Evolutionary conservation across 2,888 invertebrate genomes (phyloP), one percentile per base, ranked within the genome.

Genomic region (Epinotia brunnichana): DNA sequence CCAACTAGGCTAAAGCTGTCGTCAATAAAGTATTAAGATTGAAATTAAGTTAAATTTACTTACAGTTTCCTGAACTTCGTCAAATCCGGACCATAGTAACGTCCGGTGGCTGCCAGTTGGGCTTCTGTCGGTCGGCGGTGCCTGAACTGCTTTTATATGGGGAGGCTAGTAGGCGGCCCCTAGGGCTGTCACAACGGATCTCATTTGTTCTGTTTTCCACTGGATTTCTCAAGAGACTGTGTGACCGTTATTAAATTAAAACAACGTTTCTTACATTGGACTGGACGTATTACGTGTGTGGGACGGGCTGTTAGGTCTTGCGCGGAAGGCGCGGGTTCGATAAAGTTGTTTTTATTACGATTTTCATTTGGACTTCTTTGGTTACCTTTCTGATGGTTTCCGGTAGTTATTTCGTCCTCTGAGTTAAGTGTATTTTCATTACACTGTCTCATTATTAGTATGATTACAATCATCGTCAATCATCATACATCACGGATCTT

Each of bases 201-300:
- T 78, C 79, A 80, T 83, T 86, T 87, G 84, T 86, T 84, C 81
- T 83, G 80, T 86, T 80, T 77, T 77, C 78, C 78, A 77, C 35
- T 56, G 67, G 78, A 78, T 78, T 83, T 79, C 74, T 75, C 76
- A 82, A 79, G 88, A 83, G 81, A 81, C 76, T 64, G 62, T 70
- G 83, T 81, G 86, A 84, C 87, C 81, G 89, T 91, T 93, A 92
- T 93, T 91, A 90, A 90, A 92, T 93, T 92, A 92, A 90, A 91
- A 90, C 90, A 90, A 84, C 85, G 86, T 83, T 82, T 66, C 80
- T 79, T 90, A 87, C 84, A 87, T 82, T 83, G 83, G 89, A 88
- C 87, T 57, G 68, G 57, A 82, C 83, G 61, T 80, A 80, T 79
- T 86, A 79, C 79, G 78, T 75, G 74, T 62, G 54, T 44, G 61